A percentile compares a stretch with the other conserved stretches of the same genome.
Evolutionary conservation across 2,797 vertebrate genomes (phyloP).

Genomic region (Arctocebus calabarensis): DNA sequence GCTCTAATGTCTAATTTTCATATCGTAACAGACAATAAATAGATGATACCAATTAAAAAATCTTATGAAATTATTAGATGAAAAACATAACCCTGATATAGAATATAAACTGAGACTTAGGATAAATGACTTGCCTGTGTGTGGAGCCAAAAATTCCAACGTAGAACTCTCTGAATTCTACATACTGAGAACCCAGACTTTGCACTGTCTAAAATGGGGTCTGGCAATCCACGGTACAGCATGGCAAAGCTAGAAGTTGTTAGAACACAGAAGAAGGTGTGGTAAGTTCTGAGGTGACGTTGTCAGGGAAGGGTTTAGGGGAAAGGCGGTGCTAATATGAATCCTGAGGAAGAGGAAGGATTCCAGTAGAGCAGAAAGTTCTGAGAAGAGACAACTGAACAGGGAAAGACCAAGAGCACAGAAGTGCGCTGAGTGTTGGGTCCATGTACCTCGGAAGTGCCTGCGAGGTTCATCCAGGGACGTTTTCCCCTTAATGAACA

Average conservation of each 20-base stretch:
- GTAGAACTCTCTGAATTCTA: neutral
- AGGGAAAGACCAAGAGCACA: neutral
- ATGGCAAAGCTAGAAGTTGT: neutral
- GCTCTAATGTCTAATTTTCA: neutral
- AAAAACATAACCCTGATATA: neutral
- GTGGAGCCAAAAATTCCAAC: neutral
- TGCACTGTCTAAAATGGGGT: neutral
- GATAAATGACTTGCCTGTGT: neutral
- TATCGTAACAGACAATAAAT: neutral
- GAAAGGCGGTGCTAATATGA: neutral
- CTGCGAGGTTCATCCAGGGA: neutral
- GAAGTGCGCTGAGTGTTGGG: neutral
- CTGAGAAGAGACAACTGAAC: neutral
- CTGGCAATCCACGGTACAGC: neutral
- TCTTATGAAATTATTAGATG: constrained; percentile 23
- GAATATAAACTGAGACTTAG: neutral
- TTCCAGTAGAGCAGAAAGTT: constrained; percentile 31
- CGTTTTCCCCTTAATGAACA: constrained; percentile 9
- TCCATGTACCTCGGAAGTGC: neutral
- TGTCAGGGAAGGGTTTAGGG: neutral
- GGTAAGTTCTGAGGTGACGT: constrained; percentile 24
- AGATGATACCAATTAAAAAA: constrained; percentile 17
- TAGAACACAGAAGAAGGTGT: neutral
- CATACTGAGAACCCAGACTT: neutral
- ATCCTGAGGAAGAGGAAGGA: neutral